Base-by-base conservation (phyloP, 2,888 invertebrate genomes). In the Pelosia muscerda region DNA sequence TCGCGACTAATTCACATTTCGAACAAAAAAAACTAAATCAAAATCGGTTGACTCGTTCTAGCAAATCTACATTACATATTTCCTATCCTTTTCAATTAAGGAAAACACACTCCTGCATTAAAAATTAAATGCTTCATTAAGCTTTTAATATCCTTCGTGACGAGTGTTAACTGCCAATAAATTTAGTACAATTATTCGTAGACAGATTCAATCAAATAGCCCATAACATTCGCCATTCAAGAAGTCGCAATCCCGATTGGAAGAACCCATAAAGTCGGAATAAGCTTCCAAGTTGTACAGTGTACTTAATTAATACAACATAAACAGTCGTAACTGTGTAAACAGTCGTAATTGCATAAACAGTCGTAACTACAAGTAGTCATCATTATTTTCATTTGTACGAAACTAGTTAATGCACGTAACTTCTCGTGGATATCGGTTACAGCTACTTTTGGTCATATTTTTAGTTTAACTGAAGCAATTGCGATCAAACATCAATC, bases 291-390 rank as follows among this genome's bases (percentile, higher is more conserved):
- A 65, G 68, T 55, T 66, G 63, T 63, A 34, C 65, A 61, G 25
- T 71, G 67, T 72, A 76, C 61, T 76, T 76, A 79, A 81, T 79
- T 75, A 77, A 77, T 72, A 77, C 73, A 63, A 75, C 68, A 75
- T 78, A 75, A 77, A 70, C 19, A 60, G 60, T 74, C 71, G 79
- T 85, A 80, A 84, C 76, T 79, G 68, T n/a, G n/a, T 78, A 75
- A 77, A 70, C 19, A 60, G 60, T 74, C 71, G 79, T 85, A 80
- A 84, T 76, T 79, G 68, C n/a, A n/a, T 78, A 75, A 77, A 70
- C 19, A 60, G 60, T 74, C 71, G 79, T 85, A 80, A 84, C 76
- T 79, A n/a, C 68, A 78, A 84, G 81, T 75, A 81, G 79, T 81
- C 77, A 80, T 85, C 84, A 84, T 84, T 83, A 84, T 79, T 80